phyloP scores from a whole-genome alignment of 2,113 vertebrate species.

The Ellobius talpinus region DNA sequence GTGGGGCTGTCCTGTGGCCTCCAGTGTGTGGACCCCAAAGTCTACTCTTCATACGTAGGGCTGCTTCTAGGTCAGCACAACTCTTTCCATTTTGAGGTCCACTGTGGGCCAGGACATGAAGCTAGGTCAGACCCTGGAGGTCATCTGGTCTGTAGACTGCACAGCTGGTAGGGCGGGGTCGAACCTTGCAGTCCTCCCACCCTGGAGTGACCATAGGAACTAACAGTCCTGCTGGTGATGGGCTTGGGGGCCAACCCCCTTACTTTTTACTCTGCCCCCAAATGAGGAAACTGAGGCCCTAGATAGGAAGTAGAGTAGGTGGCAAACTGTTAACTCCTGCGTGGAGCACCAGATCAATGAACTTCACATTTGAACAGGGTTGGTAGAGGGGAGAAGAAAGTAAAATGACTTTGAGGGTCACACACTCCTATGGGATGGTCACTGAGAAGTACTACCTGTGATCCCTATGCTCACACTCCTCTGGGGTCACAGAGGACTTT shows the following conservation, averaged over 20 bases:
- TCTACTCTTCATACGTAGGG: background rate
- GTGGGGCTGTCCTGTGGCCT: background rate
- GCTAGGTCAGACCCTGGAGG: background rate
- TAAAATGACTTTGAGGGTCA: background rate
- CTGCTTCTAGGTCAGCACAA: background rate
- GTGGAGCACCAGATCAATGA: background rate
- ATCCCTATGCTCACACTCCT: background rate
- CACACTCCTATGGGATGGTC: background rate
- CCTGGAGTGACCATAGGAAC: too few relatives aligned
- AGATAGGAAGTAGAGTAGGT: background rate
- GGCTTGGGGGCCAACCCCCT: background rate
- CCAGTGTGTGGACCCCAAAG: background rate
- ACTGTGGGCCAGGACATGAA: background rate
- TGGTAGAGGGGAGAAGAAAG: background rate
- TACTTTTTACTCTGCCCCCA: background rate
- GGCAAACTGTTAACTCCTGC: background rate
- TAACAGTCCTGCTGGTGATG: background rate
- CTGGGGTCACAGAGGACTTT: background rate
- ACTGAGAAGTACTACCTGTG: background rate
- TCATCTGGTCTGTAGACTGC: background rate
- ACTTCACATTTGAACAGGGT: background rate
- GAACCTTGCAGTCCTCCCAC: too few relatives aligned
- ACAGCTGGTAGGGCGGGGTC: background rate
- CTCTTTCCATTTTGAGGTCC: background rate
- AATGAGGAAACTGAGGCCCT: background rate